Conservation (phyloP, 1,140 invertebrate genomes). For the Drosophila biarmipes region DNA sequence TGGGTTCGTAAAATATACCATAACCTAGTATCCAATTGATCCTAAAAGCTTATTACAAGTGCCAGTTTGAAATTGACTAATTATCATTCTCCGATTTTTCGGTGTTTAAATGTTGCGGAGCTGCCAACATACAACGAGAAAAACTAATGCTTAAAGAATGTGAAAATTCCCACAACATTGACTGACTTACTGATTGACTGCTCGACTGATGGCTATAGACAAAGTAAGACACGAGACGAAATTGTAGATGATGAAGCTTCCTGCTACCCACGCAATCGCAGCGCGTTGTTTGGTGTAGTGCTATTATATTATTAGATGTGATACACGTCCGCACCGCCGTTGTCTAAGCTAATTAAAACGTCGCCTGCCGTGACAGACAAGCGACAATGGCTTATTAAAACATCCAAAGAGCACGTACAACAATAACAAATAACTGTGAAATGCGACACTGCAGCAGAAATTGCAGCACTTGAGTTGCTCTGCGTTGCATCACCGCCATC, state of each 20-base stretch:
- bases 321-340: conserved; percentile 47
- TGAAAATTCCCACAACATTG: conserved; percentile 63
- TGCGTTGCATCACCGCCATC: conserved; percentile 40
- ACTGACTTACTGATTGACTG: conserved; percentile 39
- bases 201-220: conserved; percentile 25
- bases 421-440: conserved; percentile 68
- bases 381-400: conserved; percentile 58
- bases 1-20: too few relatives aligned
- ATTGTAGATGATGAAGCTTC: conserved; percentile 17
- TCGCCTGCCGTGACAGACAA: conserved; percentile 61
- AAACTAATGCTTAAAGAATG: conserved; percentile 39
- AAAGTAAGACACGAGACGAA: conserved; percentile 10
- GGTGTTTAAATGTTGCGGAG: neutral
- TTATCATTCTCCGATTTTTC: too few relatives aligned
- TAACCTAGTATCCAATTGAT: too few relatives aligned
- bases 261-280: conserved; percentile 44
- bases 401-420: conserved; percentile 70
- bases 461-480: conserved; percentile 61
- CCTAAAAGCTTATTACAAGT: too few relatives aligned
- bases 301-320: conserved; percentile 33
- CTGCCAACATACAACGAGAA: neutral
- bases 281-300: neutral
- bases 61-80: too few relatives aligned
- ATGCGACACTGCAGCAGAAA: conserved; percentile 64
- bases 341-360: conserved; percentile 60